These are phyloP conservation scores for Spisula solida DNA, from an alignment of 2,888 invertebrate species.

Conservation along the genomic window DNA sequence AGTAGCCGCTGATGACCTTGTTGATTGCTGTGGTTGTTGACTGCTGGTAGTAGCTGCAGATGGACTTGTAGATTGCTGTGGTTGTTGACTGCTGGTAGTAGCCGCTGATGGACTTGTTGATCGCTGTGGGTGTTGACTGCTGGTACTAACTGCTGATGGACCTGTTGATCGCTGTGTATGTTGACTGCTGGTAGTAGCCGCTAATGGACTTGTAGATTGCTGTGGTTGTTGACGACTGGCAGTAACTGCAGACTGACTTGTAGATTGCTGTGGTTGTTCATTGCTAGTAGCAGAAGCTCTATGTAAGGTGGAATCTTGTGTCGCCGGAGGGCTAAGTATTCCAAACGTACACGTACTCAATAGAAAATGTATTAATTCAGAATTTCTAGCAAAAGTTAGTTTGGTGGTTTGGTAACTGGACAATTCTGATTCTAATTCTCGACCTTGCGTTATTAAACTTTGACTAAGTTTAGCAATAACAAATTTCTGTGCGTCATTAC, in stretches of 20 bases:
- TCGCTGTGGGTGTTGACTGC: too few relatives aligned
- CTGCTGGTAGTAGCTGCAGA: not conserved
- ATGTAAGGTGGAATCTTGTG: too few relatives aligned
- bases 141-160: too few relatives aligned
- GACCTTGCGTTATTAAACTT: not conserved
- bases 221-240: too few relatives aligned
- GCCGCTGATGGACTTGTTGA: not conserved
- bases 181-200: too few relatives aligned
- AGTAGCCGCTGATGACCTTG: not conserved
- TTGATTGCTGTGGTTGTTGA: too few relatives aligned
- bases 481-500: slow-evolving; percentile 8
- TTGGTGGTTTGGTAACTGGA: not conserved
- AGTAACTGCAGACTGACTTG: too few relatives aligned
- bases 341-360: not conserved
- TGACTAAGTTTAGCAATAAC: not conserved
- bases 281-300: too few relatives aligned
- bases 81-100: not conserved
- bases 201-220: too few relatives aligned
- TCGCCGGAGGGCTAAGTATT: not conserved
- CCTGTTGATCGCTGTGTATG: not conserved
- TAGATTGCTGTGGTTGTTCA: too few relatives aligned
- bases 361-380: not conserved
- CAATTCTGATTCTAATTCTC: not conserved
- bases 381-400: slow-evolving; percentile 12
- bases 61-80: not conserved